A percentile compares a stretch with the other conserved stretches of the same genome.
Evolutionary conservation across 2,888 invertebrate species (phyloP).

Genomic region (Perizoma flavofasciatum): DNA sequence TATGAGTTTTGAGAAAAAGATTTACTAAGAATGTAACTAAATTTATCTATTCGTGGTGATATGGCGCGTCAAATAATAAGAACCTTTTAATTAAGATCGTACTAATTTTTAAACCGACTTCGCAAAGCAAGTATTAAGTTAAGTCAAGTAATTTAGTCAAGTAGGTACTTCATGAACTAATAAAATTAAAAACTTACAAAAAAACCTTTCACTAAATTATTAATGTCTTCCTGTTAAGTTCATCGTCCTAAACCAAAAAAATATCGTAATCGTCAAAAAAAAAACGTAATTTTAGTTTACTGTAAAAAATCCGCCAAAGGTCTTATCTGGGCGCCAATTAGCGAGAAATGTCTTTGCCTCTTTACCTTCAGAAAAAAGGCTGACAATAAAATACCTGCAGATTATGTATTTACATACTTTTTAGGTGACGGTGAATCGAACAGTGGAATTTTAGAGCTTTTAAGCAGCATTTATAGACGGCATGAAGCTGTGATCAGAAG

Average conservation of each 20-base stretch:
- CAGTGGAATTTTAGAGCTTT: conserved; percentile 1
- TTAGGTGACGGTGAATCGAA: conserved; percentile 8
- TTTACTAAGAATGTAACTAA: too few relatives aligned
- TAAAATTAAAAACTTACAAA: conserved; percentile 8
- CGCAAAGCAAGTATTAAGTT: background rate
- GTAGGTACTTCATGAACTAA: conserved; percentile 17
- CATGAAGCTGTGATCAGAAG: too few relatives aligned
- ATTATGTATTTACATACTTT: conserved; percentile 20
- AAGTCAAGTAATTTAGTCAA: background rate
- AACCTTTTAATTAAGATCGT: background rate
- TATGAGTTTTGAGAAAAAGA: too few relatives aligned
- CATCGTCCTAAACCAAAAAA: conserved; percentile 37
- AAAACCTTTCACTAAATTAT: background rate
- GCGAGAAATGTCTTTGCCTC: conserved; percentile 40
- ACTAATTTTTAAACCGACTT: conserved; percentile 9
- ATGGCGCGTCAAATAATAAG: too few relatives aligned
- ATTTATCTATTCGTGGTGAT: too few relatives aligned
- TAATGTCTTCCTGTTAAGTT: conserved; percentile 44
- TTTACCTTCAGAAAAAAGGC: conserved; percentile 28
- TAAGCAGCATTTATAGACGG: background rate
- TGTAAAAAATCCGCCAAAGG: conserved; percentile 45
- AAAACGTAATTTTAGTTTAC: conserved; percentile 35
- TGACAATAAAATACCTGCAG: conserved; percentile 20
- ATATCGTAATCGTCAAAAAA: conserved; percentile 43
- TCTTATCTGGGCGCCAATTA: conserved; percentile 55